Conservation (phyloP, 2,888 invertebrate species). For the Trichogramma dendrolimi region DNA sequence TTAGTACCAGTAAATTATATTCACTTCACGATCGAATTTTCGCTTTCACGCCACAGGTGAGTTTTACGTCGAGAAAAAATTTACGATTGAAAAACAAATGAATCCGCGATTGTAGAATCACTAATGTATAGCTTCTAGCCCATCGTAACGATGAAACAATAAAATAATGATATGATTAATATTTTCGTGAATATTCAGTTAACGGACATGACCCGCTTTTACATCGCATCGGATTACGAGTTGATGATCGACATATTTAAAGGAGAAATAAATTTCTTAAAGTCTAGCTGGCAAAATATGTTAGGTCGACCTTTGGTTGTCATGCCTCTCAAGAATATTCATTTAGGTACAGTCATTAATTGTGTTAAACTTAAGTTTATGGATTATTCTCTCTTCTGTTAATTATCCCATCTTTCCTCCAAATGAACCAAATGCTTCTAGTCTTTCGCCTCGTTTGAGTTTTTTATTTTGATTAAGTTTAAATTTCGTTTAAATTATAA, state of each 20-base stretch:
- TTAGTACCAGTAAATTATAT: slow-evolving; percentile 97
- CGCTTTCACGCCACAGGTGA: slow-evolving; percentile 98
- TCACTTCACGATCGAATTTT: slow-evolving; percentile 92
- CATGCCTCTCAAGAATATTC: slow-evolving; percentile 80
- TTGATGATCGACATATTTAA: slow-evolving; percentile 96
- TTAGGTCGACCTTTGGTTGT: slow-evolving; percentile 94
- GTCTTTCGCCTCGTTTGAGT: neutral
- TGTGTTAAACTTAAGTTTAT: slow-evolving; percentile 22
- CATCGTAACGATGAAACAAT: too few relatives aligned
- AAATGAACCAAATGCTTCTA: neutral
- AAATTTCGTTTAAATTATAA: neutral
- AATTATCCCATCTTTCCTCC: slow-evolving; percentile 2
- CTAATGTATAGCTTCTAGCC: too few relatives aligned
- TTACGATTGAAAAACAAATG: too few relatives aligned
- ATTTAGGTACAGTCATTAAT: slow-evolving; percentile 69
- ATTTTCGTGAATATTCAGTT: slow-evolving; percentile 61
- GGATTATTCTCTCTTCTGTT: slow-evolving; percentile 20
- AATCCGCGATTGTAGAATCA: too few relatives aligned
- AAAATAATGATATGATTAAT: too few relatives aligned
- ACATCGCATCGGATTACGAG: slow-evolving; percentile 97
- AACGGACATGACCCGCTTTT: slow-evolving; percentile 96
- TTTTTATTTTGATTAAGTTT: slow-evolving; percentile 4
- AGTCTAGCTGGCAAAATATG: slow-evolving; percentile 97
- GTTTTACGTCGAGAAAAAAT: slow-evolving; percentile 26
- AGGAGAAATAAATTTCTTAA: slow-evolving; percentile 95